Evolutionary conservation across 2,888 invertebrate genomes (phyloP), one percentile per base, ranked within the genome.

Genomic region (Coelinius sp.): DNA sequence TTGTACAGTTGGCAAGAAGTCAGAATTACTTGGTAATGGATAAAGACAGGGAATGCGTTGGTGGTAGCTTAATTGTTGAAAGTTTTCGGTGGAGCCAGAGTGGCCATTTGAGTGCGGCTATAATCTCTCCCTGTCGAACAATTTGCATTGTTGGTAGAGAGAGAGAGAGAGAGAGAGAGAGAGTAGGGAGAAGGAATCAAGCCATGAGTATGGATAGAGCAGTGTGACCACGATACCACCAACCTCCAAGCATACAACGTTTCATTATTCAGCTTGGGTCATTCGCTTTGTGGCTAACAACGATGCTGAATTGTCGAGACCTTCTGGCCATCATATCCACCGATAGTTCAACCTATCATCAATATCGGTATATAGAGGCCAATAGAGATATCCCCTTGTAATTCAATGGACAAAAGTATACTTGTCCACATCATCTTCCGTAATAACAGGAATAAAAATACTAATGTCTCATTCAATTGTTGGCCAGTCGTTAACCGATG

Each of bases 11-110:
- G 27, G 53, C 53, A 53, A 53, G n/a, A 53, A 53, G 53, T 53
- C 53, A 53, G 14, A 53, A 53, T 27, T 24, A 53, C 25, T 49
- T 53, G 53, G 24, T 25, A 53, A 41, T 41, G 4, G 53, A 53
- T 53, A 53, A 53, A 27, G 27, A 27, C 7, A 52, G 22, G n/a
- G 12, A 79, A 78, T 4, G 77, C 75, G 76, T 77, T 75, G 75
- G 76, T n/a, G 75, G 78, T 79, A 76, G 78, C 77, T 82, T 81
- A 82, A 82, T 80, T 82, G 80, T 81, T 76, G 68, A 73, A 73
- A 75, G 65, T 75, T 75, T 70, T 68, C 14, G 65, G 20, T 52
- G 10, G 63, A 8, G 31, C 31, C 46, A 65, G 71, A 73, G 67
- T 71, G 66, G 67, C 44, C 20, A 63, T 25, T 24, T 53, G 25